These are phyloP conservation scores for Cephonodes hylas DNA, from an alignment of 2,888 invertebrate genomes.

Conservation along the genomic window DNA sequence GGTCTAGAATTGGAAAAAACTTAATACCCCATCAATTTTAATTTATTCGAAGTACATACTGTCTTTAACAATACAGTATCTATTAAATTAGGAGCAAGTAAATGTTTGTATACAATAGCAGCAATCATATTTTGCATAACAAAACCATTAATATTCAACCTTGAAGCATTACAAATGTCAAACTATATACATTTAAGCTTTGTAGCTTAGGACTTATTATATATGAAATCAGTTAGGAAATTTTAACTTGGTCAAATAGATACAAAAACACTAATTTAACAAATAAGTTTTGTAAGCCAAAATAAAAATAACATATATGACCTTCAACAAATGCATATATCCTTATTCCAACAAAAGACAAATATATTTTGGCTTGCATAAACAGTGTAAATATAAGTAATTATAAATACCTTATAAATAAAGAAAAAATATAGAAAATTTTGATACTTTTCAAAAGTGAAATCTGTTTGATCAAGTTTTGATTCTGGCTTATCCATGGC, in stretches of 20 bases:
- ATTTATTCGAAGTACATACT: too few species aligned
- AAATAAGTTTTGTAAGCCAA: not conserved
- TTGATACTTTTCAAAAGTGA: not conserved
- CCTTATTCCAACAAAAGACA: too few species aligned
- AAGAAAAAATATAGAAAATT: not conserved
- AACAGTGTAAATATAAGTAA: not conserved
- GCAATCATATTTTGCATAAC: not conserved
- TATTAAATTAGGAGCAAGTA: not conserved
- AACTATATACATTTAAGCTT: slow-evolving; percentile 29
- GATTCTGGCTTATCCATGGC: not conserved
- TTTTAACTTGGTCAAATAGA: not conserved
- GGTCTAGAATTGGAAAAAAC: too few species aligned
- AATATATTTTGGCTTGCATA: not conserved
- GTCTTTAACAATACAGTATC: not conserved
- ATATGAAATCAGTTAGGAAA: slow-evolving; percentile 8
- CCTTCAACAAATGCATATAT: not conserved
- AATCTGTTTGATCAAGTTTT: not conserved
- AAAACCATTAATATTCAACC: slow-evolving; percentile 35
- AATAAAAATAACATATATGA: not conserved
- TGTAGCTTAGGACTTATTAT: slow-evolving; percentile 22
- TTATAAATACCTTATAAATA: not conserved
- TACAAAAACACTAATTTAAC: not conserved
- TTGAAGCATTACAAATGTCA: slow-evolving; percentile 55
- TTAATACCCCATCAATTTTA: too few species aligned
- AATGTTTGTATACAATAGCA: not conserved